Evolutionary conservation across 2,888 invertebrate genomes (phyloP).

Genomic region (Tetrapedia diversipes): DNA sequence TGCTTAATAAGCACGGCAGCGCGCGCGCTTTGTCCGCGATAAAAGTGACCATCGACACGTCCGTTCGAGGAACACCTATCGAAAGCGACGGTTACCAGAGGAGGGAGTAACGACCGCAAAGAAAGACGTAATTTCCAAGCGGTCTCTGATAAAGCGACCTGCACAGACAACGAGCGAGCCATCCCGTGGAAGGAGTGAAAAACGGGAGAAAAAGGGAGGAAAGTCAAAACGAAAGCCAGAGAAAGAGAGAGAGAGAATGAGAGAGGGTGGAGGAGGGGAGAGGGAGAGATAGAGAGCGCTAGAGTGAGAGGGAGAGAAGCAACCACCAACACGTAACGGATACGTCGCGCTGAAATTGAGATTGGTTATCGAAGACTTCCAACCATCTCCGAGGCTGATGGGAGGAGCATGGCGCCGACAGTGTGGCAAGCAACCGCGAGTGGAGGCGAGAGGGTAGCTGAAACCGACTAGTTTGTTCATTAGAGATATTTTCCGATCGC

Average conservation of each 20-base stretch:
- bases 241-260: too few species aligned
- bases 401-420: constrained; percentile 46
- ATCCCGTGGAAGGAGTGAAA: neutral
- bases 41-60: too few species aligned
- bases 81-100: constrained; percentile 8
- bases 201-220: neutral
- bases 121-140: constrained; percentile 18
- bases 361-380: constrained; percentile 71
- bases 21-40: too few species aligned
- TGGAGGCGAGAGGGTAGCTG: constrained; percentile 47
- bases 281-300: constrained; percentile 13
- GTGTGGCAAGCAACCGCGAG: constrained; percentile 34
- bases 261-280: constrained; percentile 2
- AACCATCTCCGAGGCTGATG: constrained; percentile 45
- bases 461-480: constrained; percentile 78
- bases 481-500: constrained; percentile 73
- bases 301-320: constrained; percentile 47
- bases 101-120: neutral
- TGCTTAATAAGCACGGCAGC: too few species aligned
- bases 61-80: neutral
- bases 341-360: constrained; percentile 67
- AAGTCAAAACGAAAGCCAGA: too few species aligned
- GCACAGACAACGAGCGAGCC: constrained; percentile 11
- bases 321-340: constrained; percentile 60
- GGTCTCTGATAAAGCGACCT: constrained; percentile 27